These are phyloP conservation scores for Poeciliopsis turrubarensis DNA, from an alignment of 2,113 vertebrate genomes.

Conservation along the genomic window DNA sequence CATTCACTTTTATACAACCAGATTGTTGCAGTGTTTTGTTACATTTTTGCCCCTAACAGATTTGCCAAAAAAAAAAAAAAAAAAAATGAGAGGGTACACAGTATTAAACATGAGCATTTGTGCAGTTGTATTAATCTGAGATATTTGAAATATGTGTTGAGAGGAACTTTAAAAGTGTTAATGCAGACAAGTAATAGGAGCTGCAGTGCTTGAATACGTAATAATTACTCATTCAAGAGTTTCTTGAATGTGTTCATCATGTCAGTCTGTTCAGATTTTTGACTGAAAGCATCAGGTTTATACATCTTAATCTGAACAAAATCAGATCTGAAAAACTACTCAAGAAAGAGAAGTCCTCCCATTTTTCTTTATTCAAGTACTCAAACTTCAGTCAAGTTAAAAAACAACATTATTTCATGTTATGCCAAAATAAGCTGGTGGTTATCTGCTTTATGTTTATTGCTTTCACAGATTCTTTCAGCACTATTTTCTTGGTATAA, in stretches of 20 bases:
- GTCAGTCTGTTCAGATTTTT: background rate
- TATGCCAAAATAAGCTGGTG: constrained; percentile 56
- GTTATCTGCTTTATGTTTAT: constrained; percentile 65
- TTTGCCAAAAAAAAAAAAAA: no score
- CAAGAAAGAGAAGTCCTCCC: background rate
- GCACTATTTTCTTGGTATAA: constrained; percentile 40
- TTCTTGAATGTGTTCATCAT: background rate
- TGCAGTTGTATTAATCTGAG: constrained; percentile 8
- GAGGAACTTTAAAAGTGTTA: background rate
- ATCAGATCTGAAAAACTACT: background rate
- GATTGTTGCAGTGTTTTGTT: no score
- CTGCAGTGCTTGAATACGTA: background rate
- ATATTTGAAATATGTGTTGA: constrained; percentile 12
- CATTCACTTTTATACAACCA: no score
- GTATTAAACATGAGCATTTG: background rate
- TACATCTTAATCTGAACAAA: background rate
- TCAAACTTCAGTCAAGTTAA: background rate
- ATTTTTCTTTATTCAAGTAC: background rate
- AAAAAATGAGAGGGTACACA: no score
- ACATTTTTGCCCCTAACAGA: no score
- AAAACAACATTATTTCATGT: constrained; percentile 1
- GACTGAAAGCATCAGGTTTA: background rate
- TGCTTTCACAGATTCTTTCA: constrained; percentile 71
- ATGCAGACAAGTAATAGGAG: background rate
- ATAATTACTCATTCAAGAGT: background rate